A percentile compares a stretch with the other conserved stretches of the same genome.
Conservation (phyloP, 2,797 vertebrate species). For the Micropoecilia bifurca region DNA sequence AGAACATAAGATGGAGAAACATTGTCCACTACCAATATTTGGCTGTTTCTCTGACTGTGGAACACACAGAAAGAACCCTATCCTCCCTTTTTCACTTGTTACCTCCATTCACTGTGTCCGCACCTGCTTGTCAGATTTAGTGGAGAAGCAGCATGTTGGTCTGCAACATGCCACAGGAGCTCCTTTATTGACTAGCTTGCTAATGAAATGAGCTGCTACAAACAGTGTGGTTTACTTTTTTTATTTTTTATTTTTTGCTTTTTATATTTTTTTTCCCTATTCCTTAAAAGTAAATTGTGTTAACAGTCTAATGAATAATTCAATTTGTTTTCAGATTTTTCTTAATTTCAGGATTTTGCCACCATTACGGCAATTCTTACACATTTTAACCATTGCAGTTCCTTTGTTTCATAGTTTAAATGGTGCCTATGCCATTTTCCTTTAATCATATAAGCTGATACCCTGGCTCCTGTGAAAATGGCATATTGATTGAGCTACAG, state of each 20-base stretch:
- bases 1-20: not conserved
- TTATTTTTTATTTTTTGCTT: not conserved
- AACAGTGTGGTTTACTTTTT: not conserved
- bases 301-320: not conserved
- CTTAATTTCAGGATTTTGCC: not conserved
- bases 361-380: not conserved
- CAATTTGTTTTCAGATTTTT: not conserved
- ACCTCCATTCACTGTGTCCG: not conserved
- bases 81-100: not conserved
- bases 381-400: not conserved
- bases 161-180: not conserved
- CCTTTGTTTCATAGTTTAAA: not conserved
- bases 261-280: not conserved
- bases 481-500: not conserved
- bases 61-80: not conserved
- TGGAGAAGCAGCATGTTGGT: not conserved
- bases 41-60: not conserved
- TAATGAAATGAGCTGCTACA: not conserved
- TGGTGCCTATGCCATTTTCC: not conserved
- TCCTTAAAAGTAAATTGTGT: not conserved
- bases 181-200: not conserved
- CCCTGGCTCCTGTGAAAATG: not conserved
- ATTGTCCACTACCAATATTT: not conserved
- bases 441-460: not conserved
- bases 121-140: not conserved